phyloP scores from a whole-genome alignment of 2,113 vertebrate genomes.

The Ochotona princeps region DNA sequence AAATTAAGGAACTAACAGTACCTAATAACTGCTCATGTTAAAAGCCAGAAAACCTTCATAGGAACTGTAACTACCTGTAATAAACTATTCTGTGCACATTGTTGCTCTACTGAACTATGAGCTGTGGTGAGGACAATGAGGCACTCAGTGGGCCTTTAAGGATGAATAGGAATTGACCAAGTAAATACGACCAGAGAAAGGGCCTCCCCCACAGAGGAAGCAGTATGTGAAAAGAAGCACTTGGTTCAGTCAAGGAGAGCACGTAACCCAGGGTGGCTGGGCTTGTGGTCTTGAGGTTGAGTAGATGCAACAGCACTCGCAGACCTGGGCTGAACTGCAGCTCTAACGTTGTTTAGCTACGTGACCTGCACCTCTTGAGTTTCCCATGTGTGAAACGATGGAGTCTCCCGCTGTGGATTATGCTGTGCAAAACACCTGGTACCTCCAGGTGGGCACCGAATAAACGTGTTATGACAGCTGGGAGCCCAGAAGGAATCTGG shows the following conservation, averaged over 20 bases:
- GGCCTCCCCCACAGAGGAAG: constrained; percentile 11
- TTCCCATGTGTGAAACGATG: neutral
- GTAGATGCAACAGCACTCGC: neutral
- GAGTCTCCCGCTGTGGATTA: neutral
- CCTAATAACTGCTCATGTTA: neutral
- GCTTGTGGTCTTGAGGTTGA: constrained; percentile 24
- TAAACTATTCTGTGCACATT: neutral
- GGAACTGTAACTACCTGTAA: neutral
- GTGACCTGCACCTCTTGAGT: neutral
- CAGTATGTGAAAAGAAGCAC: neutral
- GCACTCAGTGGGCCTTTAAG: neutral
- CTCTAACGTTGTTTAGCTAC: neutral
- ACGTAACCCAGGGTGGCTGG: neutral
- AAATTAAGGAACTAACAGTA: constrained; percentile 28
- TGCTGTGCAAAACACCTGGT: neutral
- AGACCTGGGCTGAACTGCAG: neutral
- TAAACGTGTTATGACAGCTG: neutral
- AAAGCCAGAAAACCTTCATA: neutral
- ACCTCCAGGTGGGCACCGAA: neutral
- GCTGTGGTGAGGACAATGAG: neutral
- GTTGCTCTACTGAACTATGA: neutral
- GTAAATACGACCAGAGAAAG: neutral
- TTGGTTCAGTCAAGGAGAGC: neutral
- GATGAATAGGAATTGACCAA: constrained; percentile 5
- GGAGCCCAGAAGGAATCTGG: neutral